These are phyloP conservation scores for Yponomeuta sedellus DNA, from an alignment of 2,888 invertebrate genomes.

Conservation along the genomic window DNA sequence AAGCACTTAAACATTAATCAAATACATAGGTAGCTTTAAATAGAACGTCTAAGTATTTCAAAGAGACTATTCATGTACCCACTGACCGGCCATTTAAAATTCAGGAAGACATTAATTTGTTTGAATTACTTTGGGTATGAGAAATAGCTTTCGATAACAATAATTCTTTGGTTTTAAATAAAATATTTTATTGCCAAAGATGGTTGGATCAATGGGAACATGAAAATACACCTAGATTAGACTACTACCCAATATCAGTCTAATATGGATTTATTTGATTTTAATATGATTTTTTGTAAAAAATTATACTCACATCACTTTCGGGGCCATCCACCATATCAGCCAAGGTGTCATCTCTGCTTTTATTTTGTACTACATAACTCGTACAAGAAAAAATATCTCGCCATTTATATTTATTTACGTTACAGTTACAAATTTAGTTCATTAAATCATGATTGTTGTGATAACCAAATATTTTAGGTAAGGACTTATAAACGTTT, in stretches of 20 bases:
- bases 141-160: constrained; percentile 40
- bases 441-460: neutral
- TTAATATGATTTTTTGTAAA: constrained; percentile 9
- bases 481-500: too few species aligned
- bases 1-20: constrained; percentile 57
- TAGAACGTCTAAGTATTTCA: constrained; percentile 29
- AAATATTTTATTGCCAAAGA: constrained; percentile 48
- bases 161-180: constrained; percentile 67
- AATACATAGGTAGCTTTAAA: constrained; percentile 49
- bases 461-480: too few species aligned
- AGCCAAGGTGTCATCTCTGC: constrained; percentile 13
- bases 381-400: neutral
- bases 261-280: constrained; percentile 28
- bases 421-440: neutral
- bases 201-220: constrained; percentile 55
- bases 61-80: constrained; percentile 46
- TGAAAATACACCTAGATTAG: constrained; percentile 47
- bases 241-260: constrained; percentile 57
- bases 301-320: constrained; percentile 12
- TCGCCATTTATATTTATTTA: neutral
- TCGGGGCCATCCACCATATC: neutral
- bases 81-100: constrained; percentile 41
- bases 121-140: constrained; percentile 28
- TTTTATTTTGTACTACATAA: neutral
- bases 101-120: constrained; percentile 50